A percentile compares a stretch with the other conserved stretches of the same genome.
Conservation (phyloP, 2,113 vertebrate genomes). For the Dascyllus trimaculatus region DNA sequence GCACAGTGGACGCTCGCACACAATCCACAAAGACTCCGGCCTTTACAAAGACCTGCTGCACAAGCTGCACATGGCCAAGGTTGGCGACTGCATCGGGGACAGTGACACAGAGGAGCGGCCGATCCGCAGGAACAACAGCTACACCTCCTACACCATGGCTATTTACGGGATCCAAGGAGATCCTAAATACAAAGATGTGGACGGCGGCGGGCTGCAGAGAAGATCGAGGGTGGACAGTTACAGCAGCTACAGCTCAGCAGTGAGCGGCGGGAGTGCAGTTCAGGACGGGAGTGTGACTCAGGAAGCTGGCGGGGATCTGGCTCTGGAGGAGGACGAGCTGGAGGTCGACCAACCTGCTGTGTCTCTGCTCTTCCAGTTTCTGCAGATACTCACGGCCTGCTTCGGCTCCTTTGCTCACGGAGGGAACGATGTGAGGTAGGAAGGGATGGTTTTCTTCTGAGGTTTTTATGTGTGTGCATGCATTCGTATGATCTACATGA, state of each 20-base stretch:
- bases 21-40: conserved; percentile 95
- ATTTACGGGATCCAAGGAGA: conserved; percentile 96
- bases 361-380: conserved; percentile 93
- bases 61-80: conserved; percentile 93
- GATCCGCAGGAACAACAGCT: conserved; percentile 95
- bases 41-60: conserved; percentile 97
- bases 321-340: conserved; percentile 89
- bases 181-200: conserved; percentile 82
- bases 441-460: neutral
- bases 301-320: conserved; percentile 69
- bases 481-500: neutral
- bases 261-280: conserved; percentile 80
- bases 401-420: conserved; percentile 98
- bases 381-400: conserved; percentile 97
- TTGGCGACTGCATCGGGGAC: conserved; percentile 96
- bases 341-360: conserved; percentile 94
- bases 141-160: conserved; percentile 97
- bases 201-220: conserved; percentile 83
- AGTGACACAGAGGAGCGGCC: conserved; percentile 90
- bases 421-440: conserved; percentile 97
- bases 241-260: conserved; percentile 92
- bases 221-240: conserved; percentile 93
- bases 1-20: conserved; percentile 91
- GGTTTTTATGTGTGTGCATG: neutral
- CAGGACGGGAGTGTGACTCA: conserved; percentile 58